phyloP scores from a whole-genome alignment of 2,797 vertebrate species.

The Protosalanx chinensis region DNA sequence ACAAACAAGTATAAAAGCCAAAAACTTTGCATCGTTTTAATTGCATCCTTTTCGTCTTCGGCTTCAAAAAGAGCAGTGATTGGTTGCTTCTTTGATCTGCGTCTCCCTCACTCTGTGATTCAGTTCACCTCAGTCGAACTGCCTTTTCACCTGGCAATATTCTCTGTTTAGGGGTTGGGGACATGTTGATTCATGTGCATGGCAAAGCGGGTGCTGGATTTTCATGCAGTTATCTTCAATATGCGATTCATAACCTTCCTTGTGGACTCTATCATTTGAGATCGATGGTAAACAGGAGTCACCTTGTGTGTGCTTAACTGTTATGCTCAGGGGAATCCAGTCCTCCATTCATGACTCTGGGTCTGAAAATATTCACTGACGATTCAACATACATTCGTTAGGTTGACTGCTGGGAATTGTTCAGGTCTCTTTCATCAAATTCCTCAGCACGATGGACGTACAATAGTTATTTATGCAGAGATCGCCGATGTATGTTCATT shows the following conservation, averaged over 20 bases:
- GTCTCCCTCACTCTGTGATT: slow-evolving; percentile 16
- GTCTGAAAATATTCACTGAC: background rate
- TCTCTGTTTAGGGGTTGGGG: slow-evolving; percentile 25
- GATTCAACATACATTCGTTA: background rate
- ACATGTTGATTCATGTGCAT: slow-evolving; percentile 1
- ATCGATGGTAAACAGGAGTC: background rate
- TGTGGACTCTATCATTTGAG: background rate
- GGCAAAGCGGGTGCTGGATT: background rate
- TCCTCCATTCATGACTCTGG: background rate
- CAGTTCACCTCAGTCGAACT: slow-evolving; percentile 22
- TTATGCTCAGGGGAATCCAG: background rate
- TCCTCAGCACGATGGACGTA: background rate
- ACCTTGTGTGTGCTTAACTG: background rate
- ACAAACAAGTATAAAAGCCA: slow-evolving; percentile 35
- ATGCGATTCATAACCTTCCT: background rate
- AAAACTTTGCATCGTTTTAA: slow-evolving; percentile 31
- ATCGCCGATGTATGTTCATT: background rate
- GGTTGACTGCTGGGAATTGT: background rate
- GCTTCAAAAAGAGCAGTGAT: slow-evolving; percentile 37
- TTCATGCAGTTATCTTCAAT: background rate
- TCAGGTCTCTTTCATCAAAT: background rate
- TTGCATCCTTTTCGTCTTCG: slow-evolving; percentile 26
- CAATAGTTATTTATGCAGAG: background rate
- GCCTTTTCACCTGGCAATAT: slow-evolving; percentile 9
- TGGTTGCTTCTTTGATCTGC: slow-evolving; percentile 47